Base-by-base conservation (phyloP, 2,797 vertebrate species). In the Xyrichtys novacula region DNA sequence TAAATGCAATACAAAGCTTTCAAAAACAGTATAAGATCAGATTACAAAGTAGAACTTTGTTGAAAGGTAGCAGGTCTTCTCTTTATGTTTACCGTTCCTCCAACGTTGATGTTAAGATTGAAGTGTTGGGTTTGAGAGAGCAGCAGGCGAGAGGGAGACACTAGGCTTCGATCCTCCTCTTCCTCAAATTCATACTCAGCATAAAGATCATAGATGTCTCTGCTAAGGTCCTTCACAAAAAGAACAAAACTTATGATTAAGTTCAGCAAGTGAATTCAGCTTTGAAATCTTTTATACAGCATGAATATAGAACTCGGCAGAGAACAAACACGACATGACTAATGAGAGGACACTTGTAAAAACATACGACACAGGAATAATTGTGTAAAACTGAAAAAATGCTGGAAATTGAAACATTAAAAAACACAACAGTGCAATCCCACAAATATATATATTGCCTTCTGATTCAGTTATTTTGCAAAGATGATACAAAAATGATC, bases 61-160 rank as follows among this genome's bases (percentile, higher is more conserved):
- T 3, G 14, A 12, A 10, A 12, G 11, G 10, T 23, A 23, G 6
- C 15, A 44, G 12, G 12, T 6, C 6, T 22, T 6, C 11, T 23
- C 14, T 11, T 17, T 0, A 28, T 76, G 85, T 78, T 40, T 76
- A 92, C 90, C 75, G 93, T 96, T 71, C 97, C 97, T 0, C 97
- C 97, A 0, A 99, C 96, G 0, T 99, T 98, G 88, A 99, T 95
- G 38, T 97, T 96, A 68, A 99, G 67, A 46, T 53, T 39, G 32
- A 90, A 42, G 40, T 86, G 80, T 76, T 77, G 88, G 54, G 58
- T 49, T 1, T 83, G 78, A 39, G 86, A 83, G 5, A 59, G 47
- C 0, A 76, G 67, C 2, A 75, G 43, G 4, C 0, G 32, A 7
- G 79, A 72, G 0, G 74, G 63, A 47, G 80, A 83, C 60, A 42